A percentile compares a stretch with the other conserved stretches of the same genome.
These are phyloP conservation scores for Pangasius sanitwongsei DNA, from an alignment of 2,797 vertebrate genomes.

Conservation along the genomic window DNA sequence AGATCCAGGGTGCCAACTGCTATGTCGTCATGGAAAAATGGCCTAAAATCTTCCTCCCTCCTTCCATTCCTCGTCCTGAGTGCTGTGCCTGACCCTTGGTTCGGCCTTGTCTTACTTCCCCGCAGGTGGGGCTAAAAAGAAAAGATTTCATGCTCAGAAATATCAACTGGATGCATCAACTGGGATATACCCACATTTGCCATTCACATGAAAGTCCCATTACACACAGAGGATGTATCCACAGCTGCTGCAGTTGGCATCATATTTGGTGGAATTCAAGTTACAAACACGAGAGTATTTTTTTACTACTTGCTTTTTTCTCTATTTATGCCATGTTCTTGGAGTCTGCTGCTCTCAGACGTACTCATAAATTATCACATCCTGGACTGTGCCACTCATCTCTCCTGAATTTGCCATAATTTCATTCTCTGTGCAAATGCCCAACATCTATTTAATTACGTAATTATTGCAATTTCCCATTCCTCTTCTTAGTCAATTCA, in stretches of 20 bases:
- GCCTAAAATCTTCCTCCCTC: constrained; percentile 15
- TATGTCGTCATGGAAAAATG: constrained; percentile 43
- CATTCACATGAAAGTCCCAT: neutral
- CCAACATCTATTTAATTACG: neutral
- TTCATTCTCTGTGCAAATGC: neutral
- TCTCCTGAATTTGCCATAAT: neutral
- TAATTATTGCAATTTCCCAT: neutral
- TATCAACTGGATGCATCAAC: neutral
- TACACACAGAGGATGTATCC: neutral
- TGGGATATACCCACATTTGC: neutral
- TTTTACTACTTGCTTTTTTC: neutral
- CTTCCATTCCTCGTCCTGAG: constrained; percentile 8
- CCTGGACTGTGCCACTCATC: neutral
- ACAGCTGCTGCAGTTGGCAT: neutral
- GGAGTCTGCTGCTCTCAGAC: neutral
- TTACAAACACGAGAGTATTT: neutral
- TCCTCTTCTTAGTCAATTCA: too few species aligned
- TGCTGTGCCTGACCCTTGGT: constrained; percentile 29
- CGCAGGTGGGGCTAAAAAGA: constrained; percentile 18
- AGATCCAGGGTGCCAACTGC: constrained; percentile 48
- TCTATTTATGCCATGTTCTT: neutral
- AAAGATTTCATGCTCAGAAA: neutral
- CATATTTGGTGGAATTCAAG: neutral
- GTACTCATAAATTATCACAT: neutral
- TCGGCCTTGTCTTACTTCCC: constrained; percentile 21